A percentile compares a stretch with the other conserved stretches of the same genome.
phyloP scores from a whole-genome alignment of 2,113 vertebrate species.

The Siphamia tubifer region DNA sequence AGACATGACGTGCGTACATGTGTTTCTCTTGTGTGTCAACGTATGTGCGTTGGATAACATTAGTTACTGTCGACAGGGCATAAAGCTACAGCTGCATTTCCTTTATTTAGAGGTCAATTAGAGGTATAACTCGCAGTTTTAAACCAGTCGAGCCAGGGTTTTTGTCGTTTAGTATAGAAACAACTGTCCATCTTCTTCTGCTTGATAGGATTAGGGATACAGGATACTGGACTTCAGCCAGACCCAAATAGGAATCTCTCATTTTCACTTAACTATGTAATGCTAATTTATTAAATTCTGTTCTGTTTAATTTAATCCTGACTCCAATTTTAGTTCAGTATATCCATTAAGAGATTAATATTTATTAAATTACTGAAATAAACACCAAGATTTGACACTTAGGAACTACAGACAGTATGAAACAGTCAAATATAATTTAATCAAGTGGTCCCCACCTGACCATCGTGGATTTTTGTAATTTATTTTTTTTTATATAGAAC shows the following conservation, averaged over 20 bases:
- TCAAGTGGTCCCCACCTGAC: no score
- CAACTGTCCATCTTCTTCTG: conserved; percentile 38
- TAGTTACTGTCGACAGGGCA: conserved; percentile 19
- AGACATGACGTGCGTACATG: neutral
- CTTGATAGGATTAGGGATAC: conserved; percentile 53
- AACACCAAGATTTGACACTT: neutral
- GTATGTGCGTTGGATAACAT: neutral
- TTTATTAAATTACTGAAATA: neutral
- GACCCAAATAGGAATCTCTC: conserved; percentile 18
- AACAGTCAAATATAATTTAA: no score
- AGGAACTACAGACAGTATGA: neutral
- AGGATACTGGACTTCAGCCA: conserved; percentile 33
- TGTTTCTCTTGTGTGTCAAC: neutral
- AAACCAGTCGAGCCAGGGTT: conserved; percentile 32
- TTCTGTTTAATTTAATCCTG: neutral
- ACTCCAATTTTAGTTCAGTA: neutral
- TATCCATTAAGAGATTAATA: neutral
- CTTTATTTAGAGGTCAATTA: conserved; percentile 38
- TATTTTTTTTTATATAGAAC: no score
- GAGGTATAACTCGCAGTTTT: conserved; percentile 32
- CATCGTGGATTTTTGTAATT: no score
- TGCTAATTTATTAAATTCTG: conserved; percentile 14
- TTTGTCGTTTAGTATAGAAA: conserved; percentile 38
- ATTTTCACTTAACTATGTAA: conserved; percentile 16
- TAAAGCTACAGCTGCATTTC: conserved; percentile 10